These are phyloP conservation scores for Apamea monoglypha DNA, from an alignment of 2,888 invertebrate species.

Conservation along the genomic window DNA sequence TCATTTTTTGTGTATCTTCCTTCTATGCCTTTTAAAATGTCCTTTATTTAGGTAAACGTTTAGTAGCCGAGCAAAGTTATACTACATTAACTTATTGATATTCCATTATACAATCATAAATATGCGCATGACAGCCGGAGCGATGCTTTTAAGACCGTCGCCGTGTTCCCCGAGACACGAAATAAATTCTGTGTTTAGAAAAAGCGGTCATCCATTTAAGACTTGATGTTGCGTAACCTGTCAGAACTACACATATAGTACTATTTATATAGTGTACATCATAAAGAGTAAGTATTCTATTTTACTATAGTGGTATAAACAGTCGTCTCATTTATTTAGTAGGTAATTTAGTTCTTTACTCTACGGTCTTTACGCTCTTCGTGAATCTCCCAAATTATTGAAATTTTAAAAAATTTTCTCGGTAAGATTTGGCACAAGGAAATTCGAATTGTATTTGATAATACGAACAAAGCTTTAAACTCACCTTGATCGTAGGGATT, in stretches of 20 bases:
- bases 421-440: not conserved
- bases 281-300: not conserved
- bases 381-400: not conserved
- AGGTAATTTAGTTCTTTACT: slow-evolving; percentile 2
- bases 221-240: slow-evolving; percentile 34
- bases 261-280: not conserved
- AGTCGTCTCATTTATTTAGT: not conserved
- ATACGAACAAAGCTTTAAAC: slow-evolving; percentile 24
- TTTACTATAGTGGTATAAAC: not conserved
- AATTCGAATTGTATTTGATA: slow-evolving; percentile 30
- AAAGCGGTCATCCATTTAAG: slow-evolving; percentile 44
- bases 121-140: slow-evolving; percentile 38
- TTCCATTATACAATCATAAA: slow-evolving; percentile 45
- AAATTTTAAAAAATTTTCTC: not conserved
- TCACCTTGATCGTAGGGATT: slow-evolving; percentile 12
- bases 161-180: slow-evolving; percentile 35
- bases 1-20: not conserved
- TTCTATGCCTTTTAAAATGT: not conserved
- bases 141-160: slow-evolving; percentile 34
- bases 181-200: slow-evolving; percentile 35
- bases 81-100: slow-evolving; percentile 25
- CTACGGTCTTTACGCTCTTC: not conserved
- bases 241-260: not conserved
- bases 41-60: slow-evolving; percentile 11
- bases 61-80: not conserved